A percentile compares a stretch with the other conserved stretches of the same genome.
Evolutionary conservation across 2,113 vertebrate genomes (phyloP).

Genomic region (Tragelaphus scriptus): DNA sequence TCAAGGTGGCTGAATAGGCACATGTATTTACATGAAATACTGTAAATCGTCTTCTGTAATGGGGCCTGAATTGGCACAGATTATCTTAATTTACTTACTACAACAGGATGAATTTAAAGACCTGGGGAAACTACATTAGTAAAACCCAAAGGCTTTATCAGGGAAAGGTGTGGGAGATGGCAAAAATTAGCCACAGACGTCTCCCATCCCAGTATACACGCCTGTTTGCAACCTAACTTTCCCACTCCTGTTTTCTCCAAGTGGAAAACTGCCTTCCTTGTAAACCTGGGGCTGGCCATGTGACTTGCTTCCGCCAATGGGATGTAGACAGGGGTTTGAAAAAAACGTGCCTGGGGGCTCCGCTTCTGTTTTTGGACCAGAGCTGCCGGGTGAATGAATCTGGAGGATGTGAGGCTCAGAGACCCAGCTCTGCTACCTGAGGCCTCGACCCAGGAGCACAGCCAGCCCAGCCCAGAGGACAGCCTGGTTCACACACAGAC

Average conservation of each 20-base stretch:
- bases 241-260: not conserved
- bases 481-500: not conserved
- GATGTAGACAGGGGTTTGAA: not conserved
- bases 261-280: not conserved
- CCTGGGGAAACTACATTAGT: not conserved
- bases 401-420: not conserved
- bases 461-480: not conserved
- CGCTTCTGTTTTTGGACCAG: rapidly evolving
- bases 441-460: not conserved
- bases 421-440: not conserved
- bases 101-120: not conserved
- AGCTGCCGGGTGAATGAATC: rapidly evolving
- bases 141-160: not conserved
- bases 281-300: not conserved
- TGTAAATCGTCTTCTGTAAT: not conserved
- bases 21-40: not conserved
- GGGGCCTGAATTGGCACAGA: not conserved
- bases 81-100: not conserved
- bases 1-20: not conserved
- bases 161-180: not conserved
- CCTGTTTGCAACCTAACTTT: not conserved
- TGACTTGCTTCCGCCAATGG: not conserved
- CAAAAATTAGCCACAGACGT: not conserved
- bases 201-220: not conserved
- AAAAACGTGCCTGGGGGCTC: no score